These are phyloP conservation scores for Dryas iulia DNA, from an alignment of 1,140 invertebrate genomes.

Conservation along the genomic window DNA sequence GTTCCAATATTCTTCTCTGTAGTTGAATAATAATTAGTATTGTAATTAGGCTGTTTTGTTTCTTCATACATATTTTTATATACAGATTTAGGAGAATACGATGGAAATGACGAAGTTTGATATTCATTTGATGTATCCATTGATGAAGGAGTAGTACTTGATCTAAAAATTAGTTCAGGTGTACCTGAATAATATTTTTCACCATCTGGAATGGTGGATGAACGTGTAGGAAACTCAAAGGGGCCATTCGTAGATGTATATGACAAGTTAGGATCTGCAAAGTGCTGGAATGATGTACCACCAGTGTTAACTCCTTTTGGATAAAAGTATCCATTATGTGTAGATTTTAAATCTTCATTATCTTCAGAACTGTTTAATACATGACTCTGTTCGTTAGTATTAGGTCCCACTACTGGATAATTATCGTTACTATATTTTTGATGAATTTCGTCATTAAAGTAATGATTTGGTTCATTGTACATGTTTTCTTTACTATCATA, in stretches of 20 bases:
- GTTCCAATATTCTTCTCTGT: not conserved
- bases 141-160: not conserved
- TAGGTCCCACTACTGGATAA: not conserved
- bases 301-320: not conserved
- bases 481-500: not conserved
- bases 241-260: not conserved
- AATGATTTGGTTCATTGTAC: not conserved
- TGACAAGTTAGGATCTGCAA: not conserved
- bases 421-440: not conserved
- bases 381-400: not conserved
- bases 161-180: not conserved
- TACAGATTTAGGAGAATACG: not conserved
- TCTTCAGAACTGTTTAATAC: not conserved
- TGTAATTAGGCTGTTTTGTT: not conserved
- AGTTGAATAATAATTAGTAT: not conserved
- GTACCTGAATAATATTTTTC: not conserved
- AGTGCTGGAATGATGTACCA: not conserved
- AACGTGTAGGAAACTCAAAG: not conserved
- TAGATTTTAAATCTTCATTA: not conserved
- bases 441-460: not conserved
- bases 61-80: not conserved
- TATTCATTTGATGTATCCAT: not conserved
- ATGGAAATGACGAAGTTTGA: not conserved
- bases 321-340: slow-evolving; percentile 7
- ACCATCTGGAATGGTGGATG: not conserved